Evolutionary conservation across 2,797 vertebrate genomes (phyloP).

Genomic region (Macroramphosus scolopax): DNA sequence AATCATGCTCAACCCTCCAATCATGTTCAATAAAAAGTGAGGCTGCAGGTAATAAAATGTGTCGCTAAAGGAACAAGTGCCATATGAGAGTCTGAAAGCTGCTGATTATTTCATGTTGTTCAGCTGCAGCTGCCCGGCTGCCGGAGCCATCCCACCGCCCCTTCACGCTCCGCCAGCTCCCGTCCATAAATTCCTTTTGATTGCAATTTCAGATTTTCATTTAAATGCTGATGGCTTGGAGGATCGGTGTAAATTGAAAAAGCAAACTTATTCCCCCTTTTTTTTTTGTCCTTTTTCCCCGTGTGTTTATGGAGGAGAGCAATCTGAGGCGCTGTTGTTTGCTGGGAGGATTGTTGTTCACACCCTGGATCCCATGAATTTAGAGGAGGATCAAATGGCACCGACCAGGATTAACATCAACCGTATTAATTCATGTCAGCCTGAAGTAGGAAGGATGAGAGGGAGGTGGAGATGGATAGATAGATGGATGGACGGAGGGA

Average conservation of each 20-base stretch:
- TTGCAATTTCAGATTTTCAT: slow-evolving; percentile 74
- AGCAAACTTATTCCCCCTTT: slow-evolving; percentile 46
- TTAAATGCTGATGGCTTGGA: slow-evolving; percentile 77
- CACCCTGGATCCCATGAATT: slow-evolving; percentile 72
- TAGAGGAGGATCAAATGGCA: slow-evolving; percentile 68
- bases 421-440: slow-evolving; percentile 64
- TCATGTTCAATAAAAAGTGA: slow-evolving; percentile 43
- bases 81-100: slow-evolving; percentile 48
- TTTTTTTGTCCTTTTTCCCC: background rate
- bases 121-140: slow-evolving; percentile 19
- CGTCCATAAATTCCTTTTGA: slow-evolving; percentile 62
- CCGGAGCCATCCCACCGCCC: slow-evolving; percentile 26
- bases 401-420: slow-evolving; percentile 51
- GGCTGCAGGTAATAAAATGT: slow-evolving; percentile 29
- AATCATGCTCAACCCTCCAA: slow-evolving; percentile 9
- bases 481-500: no score
- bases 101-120: slow-evolving; percentile 61
- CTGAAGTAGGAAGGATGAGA: no score
- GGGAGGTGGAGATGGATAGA: no score
- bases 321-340: slow-evolving; percentile 59
- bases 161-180: slow-evolving; percentile 27
- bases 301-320: slow-evolving; percentile 50
- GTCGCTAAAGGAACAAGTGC: slow-evolving; percentile 27
- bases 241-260: slow-evolving; percentile 68
- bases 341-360: slow-evolving; percentile 57